Evolutionary conservation across 2,113 vertebrate genomes (phyloP).

Genomic region (Sebastes schlegelii): DNA sequence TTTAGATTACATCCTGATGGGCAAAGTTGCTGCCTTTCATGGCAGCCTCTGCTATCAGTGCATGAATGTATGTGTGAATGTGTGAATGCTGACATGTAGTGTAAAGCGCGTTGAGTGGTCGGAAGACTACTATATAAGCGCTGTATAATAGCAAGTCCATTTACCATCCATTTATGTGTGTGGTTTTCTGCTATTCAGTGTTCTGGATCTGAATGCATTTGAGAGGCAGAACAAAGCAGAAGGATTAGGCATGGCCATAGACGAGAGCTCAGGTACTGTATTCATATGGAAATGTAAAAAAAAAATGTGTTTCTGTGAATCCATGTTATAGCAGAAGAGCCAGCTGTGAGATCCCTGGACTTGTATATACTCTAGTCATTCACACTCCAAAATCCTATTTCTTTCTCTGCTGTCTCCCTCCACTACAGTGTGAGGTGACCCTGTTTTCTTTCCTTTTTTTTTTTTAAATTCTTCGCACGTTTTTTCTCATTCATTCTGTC

Average conservation of each 20-base stretch:
- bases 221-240: conserved; percentile 98
- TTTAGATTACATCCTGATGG: too few relatives aligned
- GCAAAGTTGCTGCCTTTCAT: too few relatives aligned
- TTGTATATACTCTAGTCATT: conserved; percentile 12
- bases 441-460: background rate
- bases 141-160: too few relatives aligned
- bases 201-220: conserved; percentile 96
- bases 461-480: background rate
- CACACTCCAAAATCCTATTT: background rate
- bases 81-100: too few relatives aligned
- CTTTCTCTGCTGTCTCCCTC: conserved; percentile 7
- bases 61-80: background rate
- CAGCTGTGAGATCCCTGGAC: conserved; percentile 44
- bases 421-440: background rate
- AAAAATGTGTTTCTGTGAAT: conserved; percentile 35
- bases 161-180: background rate
- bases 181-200: conserved; percentile 78
- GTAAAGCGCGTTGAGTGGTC: too few relatives aligned
- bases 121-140: too few relatives aligned
- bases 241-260: conserved; percentile 93
- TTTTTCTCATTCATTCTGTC: conserved; percentile 1
- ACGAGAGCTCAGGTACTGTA: conserved; percentile 92
- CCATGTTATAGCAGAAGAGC: conserved; percentile 38
- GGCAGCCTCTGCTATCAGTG: too few relatives aligned
- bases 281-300: conserved; percentile 58